Percentiles rank a stretch among this genome's conserved stretches.
Conservation (phyloP, 2,797 vertebrate species). For the Typhlichthys eigenmanni region DNA sequence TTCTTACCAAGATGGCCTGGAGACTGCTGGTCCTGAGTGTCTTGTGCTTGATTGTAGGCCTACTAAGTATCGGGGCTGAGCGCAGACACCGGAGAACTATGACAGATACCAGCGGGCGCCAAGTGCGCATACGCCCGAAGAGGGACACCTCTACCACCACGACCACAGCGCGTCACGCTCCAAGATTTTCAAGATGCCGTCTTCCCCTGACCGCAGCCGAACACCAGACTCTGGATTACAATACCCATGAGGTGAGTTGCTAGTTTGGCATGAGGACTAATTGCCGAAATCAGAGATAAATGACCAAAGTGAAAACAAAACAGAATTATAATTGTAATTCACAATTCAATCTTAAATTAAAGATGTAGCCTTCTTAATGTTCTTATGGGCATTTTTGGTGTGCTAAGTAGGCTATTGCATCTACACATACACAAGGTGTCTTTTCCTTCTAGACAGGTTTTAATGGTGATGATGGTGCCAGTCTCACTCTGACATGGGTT, state of each 20-base stretch:
- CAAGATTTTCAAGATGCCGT: slow-evolving; percentile 57
- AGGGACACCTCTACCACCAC: slow-evolving; percentile 40
- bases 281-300: too few species aligned
- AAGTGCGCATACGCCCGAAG: slow-evolving; percentile 28
- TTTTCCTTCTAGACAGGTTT: slow-evolving; percentile 72
- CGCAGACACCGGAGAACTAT: slow-evolving; percentile 31
- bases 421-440: not conserved
- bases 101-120: slow-evolving; percentile 25
- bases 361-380: too few species aligned
- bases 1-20: slow-evolving; percentile 52
- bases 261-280: too few species aligned
- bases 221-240: slow-evolving; percentile 61
- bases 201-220: slow-evolving; percentile 56
- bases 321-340: too few species aligned
- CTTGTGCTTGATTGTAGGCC: slow-evolving; percentile 27
- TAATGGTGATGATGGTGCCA: slow-evolving; percentile 80
- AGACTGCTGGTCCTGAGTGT: slow-evolving; percentile 33
- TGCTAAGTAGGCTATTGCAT: not conserved
- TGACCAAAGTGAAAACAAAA: too few species aligned
- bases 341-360: too few species aligned
- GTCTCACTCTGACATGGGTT: slow-evolving; percentile 83
- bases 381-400: too few species aligned
- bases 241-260: slow-evolving; percentile 70
- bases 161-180: slow-evolving; percentile 28
- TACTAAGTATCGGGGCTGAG: slow-evolving; percentile 22